Base-by-base conservation (phyloP, 2,888 invertebrate genomes). In the Cecidostiba fungosa region DNA sequence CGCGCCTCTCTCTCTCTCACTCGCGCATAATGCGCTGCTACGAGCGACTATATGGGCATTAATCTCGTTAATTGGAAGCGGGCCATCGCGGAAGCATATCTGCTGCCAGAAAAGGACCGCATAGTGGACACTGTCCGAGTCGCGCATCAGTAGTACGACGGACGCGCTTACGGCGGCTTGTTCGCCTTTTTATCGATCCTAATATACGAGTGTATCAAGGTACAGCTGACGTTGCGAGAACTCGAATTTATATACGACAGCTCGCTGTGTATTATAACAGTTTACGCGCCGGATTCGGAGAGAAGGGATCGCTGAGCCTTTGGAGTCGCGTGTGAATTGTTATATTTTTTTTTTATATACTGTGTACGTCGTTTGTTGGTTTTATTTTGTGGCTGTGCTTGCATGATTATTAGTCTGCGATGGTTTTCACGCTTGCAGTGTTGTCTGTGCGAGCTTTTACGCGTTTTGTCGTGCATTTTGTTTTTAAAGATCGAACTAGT, bases 31-130 rank as follows among this genome's bases (percentile, higher is more conserved):
- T 72, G 39, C 43, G 72, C 72, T 10, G n/a, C n/a, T 43, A 3
- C 12, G n/a, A 29, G 39, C 66, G n/a, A 10, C 29, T 26, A 82
- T 43, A 80, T 26, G 39, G 59, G 66, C 80, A 62, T 74, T 47
- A 77, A 77, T 83, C 82, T 69, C 14, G 59, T 54, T 76, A 76
- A 83, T 86, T 86, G 85, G 85, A 86, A 76, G 76, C 85, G 70
- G 79, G 85, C 85, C 85, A 86, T 79, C 69, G 77, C 79, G 85
- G 82, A 86, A 83, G 78, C 59, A 16, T 59, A 23, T 43, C 47
- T 59, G 72, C 54, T n/a, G 77, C 72, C 72, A 70, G 73, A 74
- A 26, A 70, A 32, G 66, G 69, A 54, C 43, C 78, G 74, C 32
- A 14, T 36, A 23, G 26, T 5, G 8, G 29, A 29, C 74, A 29